These are phyloP conservation scores for Morpho deidamia DNA, from an alignment of 2,888 invertebrate genomes.

Conservation along the genomic window DNA sequence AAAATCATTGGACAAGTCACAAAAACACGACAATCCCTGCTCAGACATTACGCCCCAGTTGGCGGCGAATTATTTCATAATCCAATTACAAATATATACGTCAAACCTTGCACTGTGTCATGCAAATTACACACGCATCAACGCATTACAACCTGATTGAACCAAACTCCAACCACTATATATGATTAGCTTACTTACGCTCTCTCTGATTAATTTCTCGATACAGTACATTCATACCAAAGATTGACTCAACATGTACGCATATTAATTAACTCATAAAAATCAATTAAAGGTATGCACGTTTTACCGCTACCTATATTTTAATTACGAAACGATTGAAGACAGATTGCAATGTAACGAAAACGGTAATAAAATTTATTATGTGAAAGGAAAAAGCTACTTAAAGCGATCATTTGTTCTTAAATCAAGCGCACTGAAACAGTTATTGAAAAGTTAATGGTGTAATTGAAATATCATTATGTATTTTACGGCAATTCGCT, in stretches of 20 bases:
- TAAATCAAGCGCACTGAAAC: background rate
- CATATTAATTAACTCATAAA: conserved; percentile 9
- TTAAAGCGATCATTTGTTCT: background rate
- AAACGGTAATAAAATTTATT: background rate
- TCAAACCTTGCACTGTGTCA: conserved; percentile 28
- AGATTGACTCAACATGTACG: background rate
- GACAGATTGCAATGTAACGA: conserved; percentile 6
- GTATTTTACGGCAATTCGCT: background rate
- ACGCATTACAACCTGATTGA: conserved; percentile 15
- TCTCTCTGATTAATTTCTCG: background rate
- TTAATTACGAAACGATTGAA: conserved; percentile 9
- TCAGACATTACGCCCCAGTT: conserved; percentile 58
- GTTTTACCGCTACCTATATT: conserved; percentile 9
- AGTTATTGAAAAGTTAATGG: background rate
- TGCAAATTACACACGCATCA: conserved; percentile 19
- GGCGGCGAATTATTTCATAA: conserved; percentile 47
- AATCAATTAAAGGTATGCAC: conserved; percentile 15
- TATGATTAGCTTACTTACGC: conserved; percentile 9
- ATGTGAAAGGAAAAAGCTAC: background rate
- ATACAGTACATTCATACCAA: background rate
- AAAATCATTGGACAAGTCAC: conserved; percentile 8
- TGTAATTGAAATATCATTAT: background rate
- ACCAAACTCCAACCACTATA: conserved; percentile 6
- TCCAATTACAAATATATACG: conserved; percentile 47
- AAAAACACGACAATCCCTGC: conserved; percentile 16